Percentiles rank a stretch among this genome's conserved stretches.
phyloP scores from a whole-genome alignment of 2,113 vertebrate genomes.

The Hydrochoerus hydrochaeris region DNA sequence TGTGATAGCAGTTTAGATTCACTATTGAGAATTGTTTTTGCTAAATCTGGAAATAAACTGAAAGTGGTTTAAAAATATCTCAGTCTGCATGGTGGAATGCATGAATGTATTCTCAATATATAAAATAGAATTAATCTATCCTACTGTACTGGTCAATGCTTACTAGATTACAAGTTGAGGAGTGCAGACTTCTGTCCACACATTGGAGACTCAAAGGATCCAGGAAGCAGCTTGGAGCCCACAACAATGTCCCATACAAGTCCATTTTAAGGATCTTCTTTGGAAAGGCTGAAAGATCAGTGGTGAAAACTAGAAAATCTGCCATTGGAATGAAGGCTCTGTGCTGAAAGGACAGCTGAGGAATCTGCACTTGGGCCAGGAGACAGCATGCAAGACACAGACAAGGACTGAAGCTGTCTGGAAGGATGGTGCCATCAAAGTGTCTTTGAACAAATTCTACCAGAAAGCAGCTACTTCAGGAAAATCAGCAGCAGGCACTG shows the following conservation, averaged over 20 bases:
- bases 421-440: background rate
- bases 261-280: background rate
- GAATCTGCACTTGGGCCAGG: background rate
- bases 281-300: background rate
- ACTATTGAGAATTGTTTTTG: background rate
- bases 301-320: background rate
- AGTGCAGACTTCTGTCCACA: background rate
- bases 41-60: background rate
- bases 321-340: background rate
- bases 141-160: background rate
- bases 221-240: background rate
- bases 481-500: background rate
- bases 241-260: background rate
- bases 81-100: background rate
- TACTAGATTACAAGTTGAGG: background rate
- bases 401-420: background rate
- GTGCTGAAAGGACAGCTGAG: background rate
- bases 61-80: background rate
- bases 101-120: background rate
- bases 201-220: background rate
- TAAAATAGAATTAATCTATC: background rate
- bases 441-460: background rate
- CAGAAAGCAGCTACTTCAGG: background rate
- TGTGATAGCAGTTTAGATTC: background rate
- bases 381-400: background rate